These are phyloP conservation scores for Verasper variegatus DNA, from an alignment of 2,113 vertebrate species.

Conservation along the genomic window DNA sequence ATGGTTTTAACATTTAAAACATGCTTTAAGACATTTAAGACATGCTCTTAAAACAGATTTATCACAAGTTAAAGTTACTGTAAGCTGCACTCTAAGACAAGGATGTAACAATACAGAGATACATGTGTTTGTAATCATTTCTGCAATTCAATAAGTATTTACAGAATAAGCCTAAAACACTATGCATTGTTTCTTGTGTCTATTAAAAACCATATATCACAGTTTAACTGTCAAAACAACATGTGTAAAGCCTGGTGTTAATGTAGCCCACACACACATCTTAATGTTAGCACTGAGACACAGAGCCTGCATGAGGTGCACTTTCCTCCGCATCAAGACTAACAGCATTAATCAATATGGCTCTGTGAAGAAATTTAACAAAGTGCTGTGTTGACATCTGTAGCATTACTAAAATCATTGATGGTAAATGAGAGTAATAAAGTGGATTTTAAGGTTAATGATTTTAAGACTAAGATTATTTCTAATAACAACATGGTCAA, in stretches of 20 bases:
- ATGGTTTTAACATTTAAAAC: not conserved
- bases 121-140: no score
- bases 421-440: not conserved
- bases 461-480: not conserved
- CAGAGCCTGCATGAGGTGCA: not conserved
- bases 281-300: not conserved
- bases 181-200: not conserved
- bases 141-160: not conserved
- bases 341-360: not conserved
- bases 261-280: not conserved
- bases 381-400: not conserved
- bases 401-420: not conserved
- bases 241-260: not conserved
- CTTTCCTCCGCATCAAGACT: constrained; percentile 1
- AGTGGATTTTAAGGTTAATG: not conserved
- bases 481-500: not conserved
- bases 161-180: not conserved
- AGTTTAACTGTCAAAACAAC: not conserved
- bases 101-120: no score
- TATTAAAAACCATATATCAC: not conserved
- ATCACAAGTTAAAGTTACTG: not conserved
- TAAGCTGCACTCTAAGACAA: not conserved
- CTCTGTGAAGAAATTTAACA: not conserved
- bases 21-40: no score
- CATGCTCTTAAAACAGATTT: not conserved